Percentiles rank a stretch among this genome's conserved stretches.
Conservation (phyloP, 1,140 invertebrate species). For the Dreissena rostriformis region DNA sequence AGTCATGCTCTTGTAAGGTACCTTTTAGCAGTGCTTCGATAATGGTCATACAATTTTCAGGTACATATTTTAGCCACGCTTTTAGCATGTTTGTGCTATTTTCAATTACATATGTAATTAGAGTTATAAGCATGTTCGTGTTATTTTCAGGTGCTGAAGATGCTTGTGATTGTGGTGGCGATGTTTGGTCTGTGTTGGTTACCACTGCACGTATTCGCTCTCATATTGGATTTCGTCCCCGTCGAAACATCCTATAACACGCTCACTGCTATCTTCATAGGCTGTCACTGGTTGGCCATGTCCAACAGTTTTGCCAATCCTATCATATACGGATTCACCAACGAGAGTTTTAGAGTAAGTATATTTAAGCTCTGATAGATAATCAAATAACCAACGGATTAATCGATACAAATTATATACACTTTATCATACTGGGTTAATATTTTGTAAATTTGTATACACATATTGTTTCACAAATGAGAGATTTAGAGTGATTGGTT, state of each 20-base stretch:
- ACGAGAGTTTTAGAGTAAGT: slow-evolving; percentile 90
- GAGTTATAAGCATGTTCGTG: background rate
- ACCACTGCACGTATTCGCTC: slow-evolving; percentile 87
- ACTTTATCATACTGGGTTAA: too few relatives aligned
- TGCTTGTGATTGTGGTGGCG: slow-evolving; percentile 93
- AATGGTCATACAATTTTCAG: too few relatives aligned
- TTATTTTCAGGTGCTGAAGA: slow-evolving; percentile 91
- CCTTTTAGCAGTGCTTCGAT: too few relatives aligned
- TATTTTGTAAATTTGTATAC: too few relatives aligned
- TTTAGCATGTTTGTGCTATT: background rate
- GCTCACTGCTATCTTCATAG: slow-evolving; percentile 68
- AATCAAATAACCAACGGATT: too few relatives aligned
- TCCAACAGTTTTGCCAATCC: slow-evolving; percentile 93
- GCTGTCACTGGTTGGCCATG: slow-evolving; percentile 84
- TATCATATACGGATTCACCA: slow-evolving; percentile 94
- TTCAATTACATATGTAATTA: too few relatives aligned
- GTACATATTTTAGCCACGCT: too few relatives aligned
- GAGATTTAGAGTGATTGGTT: too few relatives aligned
- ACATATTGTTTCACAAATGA: too few relatives aligned
- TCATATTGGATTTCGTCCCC: slow-evolving; percentile 71
- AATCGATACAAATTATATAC: too few relatives aligned
- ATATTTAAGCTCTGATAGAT: too few relatives aligned
- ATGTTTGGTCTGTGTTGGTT: slow-evolving; percentile 94
- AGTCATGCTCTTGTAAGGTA: too few relatives aligned
- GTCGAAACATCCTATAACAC: slow-evolving; percentile 42